Conservation (phyloP, 1,140 invertebrate genomes). For the Achatina immaculata region DNA sequence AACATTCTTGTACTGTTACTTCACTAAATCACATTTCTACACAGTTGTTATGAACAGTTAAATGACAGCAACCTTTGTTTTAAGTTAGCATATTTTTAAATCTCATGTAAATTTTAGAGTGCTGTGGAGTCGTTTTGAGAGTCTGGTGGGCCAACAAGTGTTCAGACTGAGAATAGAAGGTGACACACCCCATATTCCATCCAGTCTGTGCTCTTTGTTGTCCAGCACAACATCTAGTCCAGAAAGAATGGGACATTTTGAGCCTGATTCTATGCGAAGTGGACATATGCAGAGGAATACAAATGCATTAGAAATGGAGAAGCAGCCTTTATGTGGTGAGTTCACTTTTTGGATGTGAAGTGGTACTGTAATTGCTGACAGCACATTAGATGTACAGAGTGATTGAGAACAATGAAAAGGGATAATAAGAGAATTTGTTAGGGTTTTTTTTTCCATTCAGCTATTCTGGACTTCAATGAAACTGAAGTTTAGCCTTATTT, state of each 20-base stretch:
- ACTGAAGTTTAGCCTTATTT: too few relatives aligned
- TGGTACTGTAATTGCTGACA: not conserved
- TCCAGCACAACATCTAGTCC: not conserved
- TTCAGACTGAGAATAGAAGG: not conserved
- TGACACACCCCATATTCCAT: not conserved
- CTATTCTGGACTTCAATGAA: too few relatives aligned
- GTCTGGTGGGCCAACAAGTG: constrained; percentile 25
- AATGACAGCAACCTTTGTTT: too few relatives aligned
- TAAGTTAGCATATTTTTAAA: too few relatives aligned
- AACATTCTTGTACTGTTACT: too few relatives aligned
- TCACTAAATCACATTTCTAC: too few relatives aligned
- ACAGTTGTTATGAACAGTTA: too few relatives aligned
- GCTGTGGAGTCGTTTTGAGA: constrained; percentile 28
- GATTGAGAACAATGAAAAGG: not conserved
- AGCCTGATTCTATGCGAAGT: not conserved
- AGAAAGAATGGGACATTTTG: not conserved
- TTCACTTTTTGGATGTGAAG: not conserved
- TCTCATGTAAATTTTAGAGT: not conserved
- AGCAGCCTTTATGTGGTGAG: not conserved
- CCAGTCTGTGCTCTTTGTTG: constrained; percentile 20
- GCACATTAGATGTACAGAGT: too few relatives aligned
- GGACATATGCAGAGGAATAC: not conserved
- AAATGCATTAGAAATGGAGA: constrained; percentile 8
- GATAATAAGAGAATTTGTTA: not conserved
- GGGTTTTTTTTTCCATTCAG: too few relatives aligned